Percentiles rank a stretch among this genome's conserved stretches.
phyloP scores from a whole-genome alignment of 2,113 vertebrate genomes.

The Calyptommatus sinebrachiatus region DNA sequence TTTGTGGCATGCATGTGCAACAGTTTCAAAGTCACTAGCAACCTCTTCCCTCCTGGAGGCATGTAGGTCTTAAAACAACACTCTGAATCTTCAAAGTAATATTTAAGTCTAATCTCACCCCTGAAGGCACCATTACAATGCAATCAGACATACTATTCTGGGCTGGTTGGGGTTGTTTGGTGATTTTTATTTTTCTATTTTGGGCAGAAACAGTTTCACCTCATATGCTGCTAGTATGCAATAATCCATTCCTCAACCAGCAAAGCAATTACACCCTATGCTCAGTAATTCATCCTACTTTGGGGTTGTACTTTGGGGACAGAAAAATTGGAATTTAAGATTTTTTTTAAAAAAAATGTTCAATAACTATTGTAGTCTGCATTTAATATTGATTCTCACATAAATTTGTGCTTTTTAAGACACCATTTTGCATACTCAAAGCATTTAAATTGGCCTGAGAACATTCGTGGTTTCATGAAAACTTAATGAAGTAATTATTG shows the following conservation, averaged over 20 bases:
- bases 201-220: background rate
- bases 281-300: conserved; percentile 35
- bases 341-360: conserved; percentile 48
- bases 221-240: background rate
- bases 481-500: conserved; percentile 63
- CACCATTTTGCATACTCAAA: conserved; percentile 44
- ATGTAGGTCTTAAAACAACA: conserved; percentile 12
- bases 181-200: background rate
- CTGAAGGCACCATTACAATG: conserved; percentile 24
- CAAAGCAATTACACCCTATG: conserved; percentile 29
- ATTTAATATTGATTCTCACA: conserved; percentile 65
- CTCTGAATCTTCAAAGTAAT: conserved; percentile 42
- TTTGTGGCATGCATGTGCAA: background rate
- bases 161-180: background rate
- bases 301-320: conserved; percentile 31
- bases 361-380: conserved; percentile 44
- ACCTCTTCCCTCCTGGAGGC: conserved; percentile 26
- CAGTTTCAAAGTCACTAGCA: conserved; percentile 5
- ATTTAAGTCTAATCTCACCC: conserved; percentile 40
- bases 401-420: conserved; percentile 52
- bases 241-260: conserved; percentile 32
- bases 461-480: conserved; percentile 46
- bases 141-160: conserved; percentile 19
- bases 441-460: conserved; percentile 52
- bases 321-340: background rate